Evolutionary conservation across 2,888 invertebrate genomes (phyloP).

Genomic region (Dione juno): DNA sequence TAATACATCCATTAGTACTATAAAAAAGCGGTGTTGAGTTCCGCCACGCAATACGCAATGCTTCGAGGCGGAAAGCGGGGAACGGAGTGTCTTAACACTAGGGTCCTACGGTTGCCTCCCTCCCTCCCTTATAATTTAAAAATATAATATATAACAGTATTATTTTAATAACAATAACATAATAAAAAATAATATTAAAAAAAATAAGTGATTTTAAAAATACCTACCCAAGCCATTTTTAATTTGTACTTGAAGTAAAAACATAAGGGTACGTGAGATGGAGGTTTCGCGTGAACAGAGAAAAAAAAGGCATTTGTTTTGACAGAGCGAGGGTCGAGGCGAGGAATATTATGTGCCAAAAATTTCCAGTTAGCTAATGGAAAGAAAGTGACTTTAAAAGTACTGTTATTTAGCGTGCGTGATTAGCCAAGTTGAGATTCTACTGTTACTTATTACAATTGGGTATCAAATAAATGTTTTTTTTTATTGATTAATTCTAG

Average conservation of each 20-base stretch:
- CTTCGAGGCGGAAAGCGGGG: too few species aligned
- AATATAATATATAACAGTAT: too few species aligned
- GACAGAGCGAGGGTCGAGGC: conserved; percentile 66
- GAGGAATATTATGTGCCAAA: conserved; percentile 55
- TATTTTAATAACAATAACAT: not conserved
- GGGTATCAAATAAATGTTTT: not conserved
- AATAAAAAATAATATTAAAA: not conserved
- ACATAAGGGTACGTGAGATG: conserved; percentile 63
- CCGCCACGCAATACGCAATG: too few species aligned
- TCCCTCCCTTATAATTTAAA: too few species aligned
- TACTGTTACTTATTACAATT: not conserved
- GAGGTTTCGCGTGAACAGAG: conserved; percentile 58
- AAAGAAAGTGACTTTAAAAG: conserved; percentile 34
- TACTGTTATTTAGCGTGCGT: conserved; percentile 20
- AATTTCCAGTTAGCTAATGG: conserved; percentile 47
- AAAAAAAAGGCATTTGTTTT: conserved; percentile 69
- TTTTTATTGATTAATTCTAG: not conserved
- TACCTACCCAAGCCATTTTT: conserved; percentile 62
- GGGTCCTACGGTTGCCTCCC: too few species aligned
- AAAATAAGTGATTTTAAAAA: conserved; percentile 48
- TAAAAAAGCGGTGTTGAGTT: too few species aligned
- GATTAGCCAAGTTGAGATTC: conserved; percentile 10
- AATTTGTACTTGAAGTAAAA: conserved; percentile 81
- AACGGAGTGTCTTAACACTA: too few species aligned
- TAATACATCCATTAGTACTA: too few species aligned